Evolutionary conservation across 2,797 vertebrate species (phyloP), one percentile per base, ranked within the genome.

Genomic region (Glossophaga mutica): DNA sequence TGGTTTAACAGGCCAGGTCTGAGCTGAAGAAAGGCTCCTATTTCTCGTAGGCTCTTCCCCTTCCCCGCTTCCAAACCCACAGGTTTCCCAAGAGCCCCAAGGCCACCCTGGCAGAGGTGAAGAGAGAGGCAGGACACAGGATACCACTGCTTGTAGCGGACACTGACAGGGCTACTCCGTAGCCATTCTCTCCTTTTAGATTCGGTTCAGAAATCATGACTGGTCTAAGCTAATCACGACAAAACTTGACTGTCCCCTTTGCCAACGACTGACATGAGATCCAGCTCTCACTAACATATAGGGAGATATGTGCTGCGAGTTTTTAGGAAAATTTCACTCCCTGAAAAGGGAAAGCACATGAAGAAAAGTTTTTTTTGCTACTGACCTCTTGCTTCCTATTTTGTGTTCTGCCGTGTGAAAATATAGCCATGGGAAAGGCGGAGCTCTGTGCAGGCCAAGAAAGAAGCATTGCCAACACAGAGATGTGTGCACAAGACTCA

Each of bases 341-440:
- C 73, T 88, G 34, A 73, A 93, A 86, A 94, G 4, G 42, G 32
- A 83, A 81, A 71, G 15, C 29, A 32, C n/a, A 18, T 48, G 50
- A 84, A 79, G 76, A 92, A 87, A 92, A 87, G 19, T 32, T 39
- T 16, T 62, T 78, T 90, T 57, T 84, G 81, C 67, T 81, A 22
- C 55, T 81, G 21, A 96, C 21, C 9, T 87, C 42, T 46, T 87
- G 57, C 42, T 55, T 76, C 55, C 91, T 84, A 32, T 26, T 91
- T 39, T 76, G n/a, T 65, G 68, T 74, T 44, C 70, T 84, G 68
- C 59, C 48, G 46, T 11, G 11, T 37, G 89, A 71, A 95, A 90
- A 91, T 4, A 46, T 0, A 87, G 62, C 84, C 34, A 39, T 46
- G 48, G 76, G 57, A 76, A 12, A 88, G 14, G 26, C 50, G n/a